Base-by-base conservation (phyloP, 2,797 vertebrate species). In the Anas georgica region DNA sequence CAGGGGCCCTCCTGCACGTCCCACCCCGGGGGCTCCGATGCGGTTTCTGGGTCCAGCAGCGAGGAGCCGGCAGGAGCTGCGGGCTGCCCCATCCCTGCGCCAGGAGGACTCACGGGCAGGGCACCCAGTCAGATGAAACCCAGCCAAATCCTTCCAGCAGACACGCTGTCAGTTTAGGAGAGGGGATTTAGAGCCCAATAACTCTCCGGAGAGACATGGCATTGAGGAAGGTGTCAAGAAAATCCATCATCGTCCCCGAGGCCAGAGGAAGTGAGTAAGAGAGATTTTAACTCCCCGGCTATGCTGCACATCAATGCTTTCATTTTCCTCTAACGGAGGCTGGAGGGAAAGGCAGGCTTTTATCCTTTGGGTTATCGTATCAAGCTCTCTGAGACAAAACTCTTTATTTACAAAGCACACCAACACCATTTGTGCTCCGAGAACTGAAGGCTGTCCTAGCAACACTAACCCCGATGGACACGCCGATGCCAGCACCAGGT, bases 401-500 rank as follows among this genome's bases (percentile, higher is more conserved):
- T 81, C 60, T 43, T 96, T 96, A 90, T 97, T 96, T 96, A 95
- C 93, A 72, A 56, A 93, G 69, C 33, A 39, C 84, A 73, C 9
- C 73, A 93, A 93, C 41, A 48, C 68, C 79, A 48, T 7, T 3
- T 33, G 37, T 52, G 54, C 55, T 79, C 66, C 43, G 52, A 43
- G 75, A 89, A 29, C 66, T 78, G 66, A 66, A 69, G 66, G 86
- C 37, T 85, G 69, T 37, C 84, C 75, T n/a, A 78, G 81, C 60
- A 90, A 64, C 21, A 66, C 58, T 6, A 73, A 29, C 73, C 43
- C 91, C 62, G 70, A 83, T 26, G 91, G 89, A 75, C 28, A 52
- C 75, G 37, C 16, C 29, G 6, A 29, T 12, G 20, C 41, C 17
- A 5, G 10, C 16, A 37, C 82, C 37, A 26, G 78, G 58, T 2